Percentiles rank a stretch among this genome's conserved stretches.
Evolutionary conservation across 2,113 vertebrate genomes (phyloP).

Genomic region (Leptobrachium leishanense): DNA sequence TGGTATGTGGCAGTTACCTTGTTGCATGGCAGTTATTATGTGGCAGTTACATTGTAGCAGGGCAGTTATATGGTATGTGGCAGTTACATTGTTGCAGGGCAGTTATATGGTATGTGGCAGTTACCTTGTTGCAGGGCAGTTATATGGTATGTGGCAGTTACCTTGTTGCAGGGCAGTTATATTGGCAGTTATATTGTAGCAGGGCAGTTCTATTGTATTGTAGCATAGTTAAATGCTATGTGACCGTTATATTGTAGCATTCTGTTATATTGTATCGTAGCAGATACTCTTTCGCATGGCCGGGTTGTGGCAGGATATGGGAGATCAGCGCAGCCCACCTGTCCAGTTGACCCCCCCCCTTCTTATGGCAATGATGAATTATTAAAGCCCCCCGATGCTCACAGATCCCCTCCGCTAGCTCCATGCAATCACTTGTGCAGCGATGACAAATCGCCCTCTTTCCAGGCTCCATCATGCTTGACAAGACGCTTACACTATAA

Average conservation of each 20-base stretch:
- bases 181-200: no score
- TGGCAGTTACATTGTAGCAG: no score
- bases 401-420: conserved; percentile 6
- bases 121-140: no score
- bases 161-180: no score
- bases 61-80: no score
- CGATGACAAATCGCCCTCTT: conserved; percentile 20
- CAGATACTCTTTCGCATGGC: background rate
- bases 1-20: no score
- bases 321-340: background rate
- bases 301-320: background rate
- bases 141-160: no score
- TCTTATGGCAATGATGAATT: conserved; percentile 36
- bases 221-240: conserved; percentile 4
- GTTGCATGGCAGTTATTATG: no score
- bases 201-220: no score
- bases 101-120: no score
- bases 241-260: background rate
- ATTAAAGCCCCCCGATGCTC: conserved; percentile 29
- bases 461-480: conserved; percentile 15
- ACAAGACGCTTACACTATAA: conserved; percentile 3
- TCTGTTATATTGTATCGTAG: no score
- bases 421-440: conserved; percentile 8
- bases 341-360: background rate
- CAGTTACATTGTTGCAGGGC: no score